phyloP scores from a whole-genome alignment of 2,113 vertebrate genomes.

The Elgaria multicarinata region DNA sequence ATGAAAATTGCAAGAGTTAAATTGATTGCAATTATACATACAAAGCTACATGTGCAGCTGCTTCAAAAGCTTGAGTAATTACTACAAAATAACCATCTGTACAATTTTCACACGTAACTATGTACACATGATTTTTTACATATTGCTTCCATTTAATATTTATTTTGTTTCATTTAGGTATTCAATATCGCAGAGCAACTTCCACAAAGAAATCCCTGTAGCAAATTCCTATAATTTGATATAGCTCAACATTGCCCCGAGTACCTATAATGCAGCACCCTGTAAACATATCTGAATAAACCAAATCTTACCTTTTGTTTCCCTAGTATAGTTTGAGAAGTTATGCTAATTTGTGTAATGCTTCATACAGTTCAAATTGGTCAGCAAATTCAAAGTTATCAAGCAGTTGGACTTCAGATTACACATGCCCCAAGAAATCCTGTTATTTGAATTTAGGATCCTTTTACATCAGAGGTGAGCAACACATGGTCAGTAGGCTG shows the following conservation, averaged over 20 bases:
- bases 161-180: not conserved
- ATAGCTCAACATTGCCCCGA: not conserved
- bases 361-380: too few relatives aligned
- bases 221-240: not conserved
- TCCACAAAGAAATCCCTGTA: not conserved
- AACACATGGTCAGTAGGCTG: too few relatives aligned
- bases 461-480: too few relatives aligned
- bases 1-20: not conserved
- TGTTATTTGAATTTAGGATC: not conserved
- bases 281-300: not conserved
- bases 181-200: not conserved
- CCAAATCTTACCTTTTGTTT: not conserved
- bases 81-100: not conserved
- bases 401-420: not conserved
- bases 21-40: not conserved
- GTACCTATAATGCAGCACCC: not conserved
- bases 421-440: not conserved
- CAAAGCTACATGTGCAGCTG: not conserved
- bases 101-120: not conserved
- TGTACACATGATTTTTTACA: not conserved
- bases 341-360: too few relatives aligned
- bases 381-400: not conserved
- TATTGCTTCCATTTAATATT: not conserved
- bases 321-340: not conserved
- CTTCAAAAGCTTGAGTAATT: not conserved